phyloP scores from a whole-genome alignment of 2,113 vertebrate genomes.

The Actinemys pallida region DNA sequence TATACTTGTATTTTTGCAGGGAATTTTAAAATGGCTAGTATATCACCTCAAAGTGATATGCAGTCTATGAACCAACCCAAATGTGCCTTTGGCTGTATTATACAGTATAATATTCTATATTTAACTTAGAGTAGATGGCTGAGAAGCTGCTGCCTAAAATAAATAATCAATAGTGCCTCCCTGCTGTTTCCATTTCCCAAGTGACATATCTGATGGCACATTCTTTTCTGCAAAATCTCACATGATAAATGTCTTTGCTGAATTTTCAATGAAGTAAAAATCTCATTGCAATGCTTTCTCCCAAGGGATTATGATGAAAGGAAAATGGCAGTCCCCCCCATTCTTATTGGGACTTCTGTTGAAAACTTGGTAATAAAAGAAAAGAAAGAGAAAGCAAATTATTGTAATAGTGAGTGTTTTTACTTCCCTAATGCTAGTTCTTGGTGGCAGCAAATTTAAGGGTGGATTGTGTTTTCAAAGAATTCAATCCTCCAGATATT shows the following conservation, averaged over 20 bases:
- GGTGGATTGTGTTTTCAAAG: neutral
- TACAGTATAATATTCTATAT: neutral
- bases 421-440: neutral
- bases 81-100: accelerated
- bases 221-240: neutral
- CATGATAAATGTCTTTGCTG: neutral
- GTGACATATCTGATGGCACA: neutral
- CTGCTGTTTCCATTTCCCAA: neutral
- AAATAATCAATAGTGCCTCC: neutral
- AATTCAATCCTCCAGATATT: neutral
- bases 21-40: accelerated
- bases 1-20: neutral
- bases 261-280: neutral
- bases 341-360: neutral
- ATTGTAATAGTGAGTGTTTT: neutral
- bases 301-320: neutral
- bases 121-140: neutral
- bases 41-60: neutral
- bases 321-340: neutral
- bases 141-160: neutral
- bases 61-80: neutral
- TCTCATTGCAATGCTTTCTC: accelerated
- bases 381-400: neutral
- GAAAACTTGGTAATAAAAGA: neutral
- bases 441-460: neutral